Evolutionary conservation across 2,888 invertebrate genomes (phyloP), one percentile per base, ranked within the genome.

Genomic region (Chydorus sphaericus): DNA sequence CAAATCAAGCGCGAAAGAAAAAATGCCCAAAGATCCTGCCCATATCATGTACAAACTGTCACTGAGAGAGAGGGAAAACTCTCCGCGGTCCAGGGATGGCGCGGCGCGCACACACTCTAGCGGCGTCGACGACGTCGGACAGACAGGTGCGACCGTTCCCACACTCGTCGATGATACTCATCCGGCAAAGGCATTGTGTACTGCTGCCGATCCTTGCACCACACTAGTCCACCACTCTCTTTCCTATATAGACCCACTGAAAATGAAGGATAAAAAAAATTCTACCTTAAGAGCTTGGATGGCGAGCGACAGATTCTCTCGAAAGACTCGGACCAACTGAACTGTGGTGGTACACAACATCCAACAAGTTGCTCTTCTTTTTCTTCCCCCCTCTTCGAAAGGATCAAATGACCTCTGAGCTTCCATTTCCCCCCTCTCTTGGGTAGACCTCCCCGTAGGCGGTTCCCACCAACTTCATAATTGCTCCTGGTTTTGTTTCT

Each of bases 111-210:
- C n/a, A n/a, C n/a, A n/a, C n/a, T n/a, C n/a, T n/a, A n/a, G n/a
- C 18, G 18, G 2, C 16, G 5, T 18, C 20, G 44, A 10, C 33
- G 20, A 11, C 44, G 44, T 44, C 44, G 44, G n/a, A n/a, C n/a
- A n/a, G n/a, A 44, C 44, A 44, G 44, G 44, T 44, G 44, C 44
- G 23, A 23, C 44, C 26, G 7, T 44, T 44, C 44, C 44, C 44
- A 44, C 44, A 44, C 44, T 23, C 44, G 23, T 26, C 28, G 8
- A 8, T 14, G 33, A 33, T 14, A 14, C 33, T 10, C 33, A 33
- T n/a, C n/a, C n/a, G n/a, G n/a, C n/a, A n/a, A n/a, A n/a, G n/a
- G n/a, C n/a, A n/a, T n/a, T n/a, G n/a, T n/a, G n/a, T n/a, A n/a
- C n/a, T n/a, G n/a, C n/a, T n/a, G n/a, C n/a, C n/a, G n/a, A n/a